phyloP scores from a whole-genome alignment of 2,797 vertebrate species.

The Syngnathus rostellatus region DNA sequence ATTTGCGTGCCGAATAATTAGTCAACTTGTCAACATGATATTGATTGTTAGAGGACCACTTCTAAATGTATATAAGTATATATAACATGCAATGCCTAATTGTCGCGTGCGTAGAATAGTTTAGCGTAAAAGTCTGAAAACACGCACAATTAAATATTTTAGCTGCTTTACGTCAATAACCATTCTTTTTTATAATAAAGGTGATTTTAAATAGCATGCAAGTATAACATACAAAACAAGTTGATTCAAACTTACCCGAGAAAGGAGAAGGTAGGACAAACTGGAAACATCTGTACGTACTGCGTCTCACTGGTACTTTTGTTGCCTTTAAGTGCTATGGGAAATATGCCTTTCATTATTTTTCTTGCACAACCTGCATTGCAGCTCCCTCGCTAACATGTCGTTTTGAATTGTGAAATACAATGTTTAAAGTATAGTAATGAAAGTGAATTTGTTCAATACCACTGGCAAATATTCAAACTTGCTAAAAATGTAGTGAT shows the following conservation, averaged over 20 bases:
- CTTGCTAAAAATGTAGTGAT: background rate
- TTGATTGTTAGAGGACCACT: background rate
- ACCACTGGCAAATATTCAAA: background rate
- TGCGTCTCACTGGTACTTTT: slow-evolving; percentile 9
- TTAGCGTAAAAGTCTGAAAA: background rate
- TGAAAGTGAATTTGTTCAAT: too few relatives aligned
- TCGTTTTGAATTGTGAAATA: background rate
- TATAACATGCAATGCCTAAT: background rate
- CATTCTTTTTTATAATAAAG: background rate
- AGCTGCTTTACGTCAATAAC: background rate
- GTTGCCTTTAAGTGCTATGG: slow-evolving; percentile 23
- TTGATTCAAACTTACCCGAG: slow-evolving; percentile 50
- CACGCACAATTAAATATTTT: background rate
- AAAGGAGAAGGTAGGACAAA: slow-evolving; percentile 22
- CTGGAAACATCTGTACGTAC: slow-evolving; percentile 43
- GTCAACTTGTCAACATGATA: slow-evolving; percentile 17
- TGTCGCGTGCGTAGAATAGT: background rate
- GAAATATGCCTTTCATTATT: slow-evolving; percentile 3
- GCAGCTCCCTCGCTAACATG: background rate
- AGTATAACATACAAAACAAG: background rate
- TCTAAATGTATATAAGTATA: background rate
- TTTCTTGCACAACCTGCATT: background rate
- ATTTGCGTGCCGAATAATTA: slow-evolving; percentile 16
- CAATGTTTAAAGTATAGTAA: background rate
- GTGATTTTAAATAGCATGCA: background rate